A percentile compares a stretch with the other conserved stretches of the same genome.
Conservation (phyloP, 2,888 invertebrate genomes). For the Saturnia japonica region DNA sequence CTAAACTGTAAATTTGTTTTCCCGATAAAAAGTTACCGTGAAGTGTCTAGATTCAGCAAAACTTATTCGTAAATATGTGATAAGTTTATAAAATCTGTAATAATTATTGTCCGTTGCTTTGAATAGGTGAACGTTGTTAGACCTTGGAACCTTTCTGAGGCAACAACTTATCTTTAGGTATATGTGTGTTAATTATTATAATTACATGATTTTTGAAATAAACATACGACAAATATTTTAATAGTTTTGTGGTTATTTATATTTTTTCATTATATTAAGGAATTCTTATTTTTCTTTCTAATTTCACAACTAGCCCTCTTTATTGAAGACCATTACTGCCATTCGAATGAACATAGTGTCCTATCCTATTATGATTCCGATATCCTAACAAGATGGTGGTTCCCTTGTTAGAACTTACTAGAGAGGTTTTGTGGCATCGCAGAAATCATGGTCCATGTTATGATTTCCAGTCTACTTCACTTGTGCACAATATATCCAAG, state of each 20-base stretch:
- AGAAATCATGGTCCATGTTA: no score
- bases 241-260: background rate
- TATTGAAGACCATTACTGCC: no score
- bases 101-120: background rate
- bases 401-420: no score
- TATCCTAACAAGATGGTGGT: no score
- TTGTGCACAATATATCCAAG: no score
- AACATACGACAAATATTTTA: background rate
- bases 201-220: constrained; percentile 2
- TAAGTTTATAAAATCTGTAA: background rate
- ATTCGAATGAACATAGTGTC: no score
- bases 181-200: constrained; percentile 1
- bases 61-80: background rate
- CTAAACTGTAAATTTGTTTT: background rate
- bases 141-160: constrained; percentile 7
- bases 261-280: background rate
- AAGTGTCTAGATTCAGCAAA: background rate
- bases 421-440: no score
- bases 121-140: background rate
- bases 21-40: background rate
- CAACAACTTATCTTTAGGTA: constrained; percentile 6
- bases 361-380: no score
- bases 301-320: no score
- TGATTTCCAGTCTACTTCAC: no score
- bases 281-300: no score